phyloP scores from a whole-genome alignment of 2,888 invertebrate genomes.

The Hipparchia sbordonii region DNA sequence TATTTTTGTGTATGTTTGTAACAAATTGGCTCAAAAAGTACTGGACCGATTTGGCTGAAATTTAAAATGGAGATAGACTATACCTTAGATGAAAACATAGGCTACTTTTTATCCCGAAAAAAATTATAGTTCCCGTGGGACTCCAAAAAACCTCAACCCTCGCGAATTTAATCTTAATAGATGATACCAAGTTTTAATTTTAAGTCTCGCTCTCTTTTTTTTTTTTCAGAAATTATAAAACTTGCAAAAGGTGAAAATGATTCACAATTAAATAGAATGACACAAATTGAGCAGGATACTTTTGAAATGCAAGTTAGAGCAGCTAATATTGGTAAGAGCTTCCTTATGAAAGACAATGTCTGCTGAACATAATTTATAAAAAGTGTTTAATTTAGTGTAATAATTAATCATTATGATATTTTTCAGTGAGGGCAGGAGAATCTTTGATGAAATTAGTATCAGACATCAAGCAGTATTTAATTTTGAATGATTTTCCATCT shows the following conservation, averaged over 20 bases:
- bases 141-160: too few species aligned
- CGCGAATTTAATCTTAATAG: too few species aligned
- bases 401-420: constrained; percentile 1
- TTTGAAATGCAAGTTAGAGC: constrained; percentile 98
- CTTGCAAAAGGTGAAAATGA: constrained; percentile 95
- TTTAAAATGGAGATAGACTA: too few species aligned
- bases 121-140: too few species aligned
- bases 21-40: too few species aligned
- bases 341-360: not conserved
- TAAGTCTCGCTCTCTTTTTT: not conserved
- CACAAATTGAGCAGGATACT: constrained; percentile 97
- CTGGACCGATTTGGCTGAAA: too few species aligned
- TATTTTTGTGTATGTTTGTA: too few species aligned
- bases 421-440: constrained; percentile 95
- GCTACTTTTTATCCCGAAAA: too few species aligned
- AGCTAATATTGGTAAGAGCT: constrained; percentile 90
- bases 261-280: constrained; percentile 93
- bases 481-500: constrained; percentile 98
- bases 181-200: too few species aligned
- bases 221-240: constrained; percentile 91
- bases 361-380: not conserved
- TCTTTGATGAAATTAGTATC: constrained; percentile 98
- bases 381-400: not conserved
- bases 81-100: too few species aligned
- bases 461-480: constrained; percentile 98